Percentiles rank a stretch among this genome's conserved stretches.
These are phyloP conservation scores for Nebria salina DNA, from an alignment of 2,888 invertebrate genomes.

Conservation along the genomic window DNA sequence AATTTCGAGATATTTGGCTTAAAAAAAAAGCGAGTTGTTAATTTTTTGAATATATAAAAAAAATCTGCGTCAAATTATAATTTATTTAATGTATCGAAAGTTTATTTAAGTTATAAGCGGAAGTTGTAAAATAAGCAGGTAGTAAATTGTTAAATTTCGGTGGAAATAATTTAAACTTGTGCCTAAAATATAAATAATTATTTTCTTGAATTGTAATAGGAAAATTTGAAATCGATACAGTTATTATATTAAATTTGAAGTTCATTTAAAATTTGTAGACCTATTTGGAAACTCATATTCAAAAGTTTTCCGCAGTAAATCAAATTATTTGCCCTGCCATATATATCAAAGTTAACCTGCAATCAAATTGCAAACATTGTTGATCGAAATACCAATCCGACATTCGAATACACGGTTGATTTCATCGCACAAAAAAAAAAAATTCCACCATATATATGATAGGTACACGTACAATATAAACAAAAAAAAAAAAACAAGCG, in stretches of 20 bases:
- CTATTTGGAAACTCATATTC: neutral
- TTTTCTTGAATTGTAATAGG: too few species aligned
- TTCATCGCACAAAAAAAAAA: neutral
- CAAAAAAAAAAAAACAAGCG: neutral
- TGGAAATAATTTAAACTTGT: too few species aligned
- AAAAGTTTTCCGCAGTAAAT: neutral
- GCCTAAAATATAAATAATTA: too few species aligned
- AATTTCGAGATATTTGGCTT: too few species aligned
- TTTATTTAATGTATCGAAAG: too few species aligned
- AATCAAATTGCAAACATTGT: neutral
- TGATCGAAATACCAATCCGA: neutral
- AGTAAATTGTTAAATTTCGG: too few species aligned
- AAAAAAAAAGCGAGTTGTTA: too few species aligned
- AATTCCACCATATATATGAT: neutral
- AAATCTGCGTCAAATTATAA: too few species aligned
- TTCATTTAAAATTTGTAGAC: neutral
- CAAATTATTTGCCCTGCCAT: neutral
- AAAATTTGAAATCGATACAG: too few species aligned
- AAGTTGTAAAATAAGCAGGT: too few species aligned
- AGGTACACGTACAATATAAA: neutral
- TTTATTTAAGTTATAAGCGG: too few species aligned
- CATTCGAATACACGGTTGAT: constrained; percentile 1
- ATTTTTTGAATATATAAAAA: too few species aligned
- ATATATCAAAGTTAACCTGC: neutral
- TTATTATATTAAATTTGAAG: neutral